Evolutionary conservation across 1,140 invertebrate species (phyloP), one percentile per base, ranked within the genome.

Genomic region (Drosophila pseudoobscura): DNA sequence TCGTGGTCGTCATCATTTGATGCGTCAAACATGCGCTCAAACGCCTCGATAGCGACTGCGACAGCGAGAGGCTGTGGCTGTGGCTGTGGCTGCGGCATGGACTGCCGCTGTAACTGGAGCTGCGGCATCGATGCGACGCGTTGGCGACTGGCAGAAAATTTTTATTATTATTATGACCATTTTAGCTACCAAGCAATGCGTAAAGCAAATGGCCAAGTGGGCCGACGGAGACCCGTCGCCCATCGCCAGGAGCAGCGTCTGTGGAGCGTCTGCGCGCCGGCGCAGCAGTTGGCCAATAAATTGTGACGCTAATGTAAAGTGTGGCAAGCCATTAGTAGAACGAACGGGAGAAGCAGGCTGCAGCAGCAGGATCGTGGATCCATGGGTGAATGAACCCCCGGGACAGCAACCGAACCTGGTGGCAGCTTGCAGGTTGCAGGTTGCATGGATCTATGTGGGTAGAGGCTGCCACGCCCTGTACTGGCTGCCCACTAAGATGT

Each of bases 111-210:
- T 41, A 24, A 66, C 65, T 66, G 65, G 24, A 54, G 68, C 59
- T 31, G 50, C 8, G 31, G 31, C 31, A 31, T 31, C 31, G 31
- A 31, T 31, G 31, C 65, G 66, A 43, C 66, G 66, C 66, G 66
- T 69, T 69, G 66, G 66, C 63, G 63, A 61, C 61, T 44, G 69
- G 43, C 78, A 68, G 78, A 80, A 85, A 80, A 87, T 82, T 87
- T 82, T 87, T 88, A 85, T 87, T 87, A 87, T 87, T 82, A 85
- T 88, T 87, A 87, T 78, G 83, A 88, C 74, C 82, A 87, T 87
- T 87, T 87, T 82, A 75, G 77, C 80, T 80, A 78, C 75, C 80
- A 80, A 84, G 80, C 80, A 69, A 79, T 83, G 80, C 80, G 75
- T 83, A 64, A 68, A 82, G 79, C 63, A 82, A 66, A 65, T 63